phyloP scores from a whole-genome alignment of 2,113 vertebrate genomes.

The Tachycineta bicolor region DNA sequence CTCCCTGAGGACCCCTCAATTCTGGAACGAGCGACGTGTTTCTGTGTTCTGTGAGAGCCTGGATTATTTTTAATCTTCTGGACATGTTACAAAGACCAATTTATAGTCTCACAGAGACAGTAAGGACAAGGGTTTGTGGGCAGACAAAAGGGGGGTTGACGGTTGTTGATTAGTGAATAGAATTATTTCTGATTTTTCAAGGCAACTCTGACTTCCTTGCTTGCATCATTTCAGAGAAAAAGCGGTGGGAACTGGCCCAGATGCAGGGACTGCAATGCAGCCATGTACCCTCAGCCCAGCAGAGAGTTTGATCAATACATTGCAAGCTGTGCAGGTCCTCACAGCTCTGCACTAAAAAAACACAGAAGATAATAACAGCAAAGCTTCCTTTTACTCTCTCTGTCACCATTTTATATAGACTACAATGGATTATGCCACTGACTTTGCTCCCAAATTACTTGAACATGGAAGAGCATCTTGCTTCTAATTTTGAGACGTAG shows the following conservation, averaged over 20 bases:
- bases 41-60: neutral
- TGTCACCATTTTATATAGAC: neutral
- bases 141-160: neutral
- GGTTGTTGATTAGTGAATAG: neutral
- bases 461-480: neutral
- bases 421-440: neutral
- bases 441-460: neutral
- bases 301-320: neutral
- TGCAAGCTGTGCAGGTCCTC: neutral
- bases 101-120: conserved; percentile 14
- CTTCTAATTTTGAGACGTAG: neutral
- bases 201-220: neutral
- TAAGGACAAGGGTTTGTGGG: neutral
- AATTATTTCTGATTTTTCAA: neutral
- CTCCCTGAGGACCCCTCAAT: conserved; percentile 8
- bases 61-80: conserved; percentile 61
- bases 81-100: conserved; percentile 22
- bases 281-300: neutral
- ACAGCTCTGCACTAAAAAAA: neutral
- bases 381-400: neutral
- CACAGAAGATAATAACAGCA: neutral
- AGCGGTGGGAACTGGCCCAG: neutral
- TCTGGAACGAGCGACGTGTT: neutral
- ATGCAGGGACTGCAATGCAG: neutral
- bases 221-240: neutral